phyloP scores from a whole-genome alignment of 2,888 invertebrate genomes.

The Meghimatium bilineatum region DNA sequence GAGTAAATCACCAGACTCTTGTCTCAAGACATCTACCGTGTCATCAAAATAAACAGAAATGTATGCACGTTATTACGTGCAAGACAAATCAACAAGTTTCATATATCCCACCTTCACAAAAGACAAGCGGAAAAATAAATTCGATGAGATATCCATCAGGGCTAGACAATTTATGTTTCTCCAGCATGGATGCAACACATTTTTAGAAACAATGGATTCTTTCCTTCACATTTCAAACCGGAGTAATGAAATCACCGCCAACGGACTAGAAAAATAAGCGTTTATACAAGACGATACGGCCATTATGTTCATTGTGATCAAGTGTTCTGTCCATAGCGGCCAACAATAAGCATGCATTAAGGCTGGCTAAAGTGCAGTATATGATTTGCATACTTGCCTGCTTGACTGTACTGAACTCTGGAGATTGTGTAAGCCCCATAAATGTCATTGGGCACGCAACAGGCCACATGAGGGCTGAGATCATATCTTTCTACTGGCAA shows the following conservation, averaged over 20 bases:
- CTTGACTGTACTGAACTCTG: constrained; percentile 21
- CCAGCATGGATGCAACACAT: no score
- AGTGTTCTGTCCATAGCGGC: constrained; percentile 11
- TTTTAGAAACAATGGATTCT: no score
- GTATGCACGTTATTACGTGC: no score
- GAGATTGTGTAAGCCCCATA: constrained; percentile 23
- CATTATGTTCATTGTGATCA: constrained; percentile 33
- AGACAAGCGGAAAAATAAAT: no score
- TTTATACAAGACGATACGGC: neutral
- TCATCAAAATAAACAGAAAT: no score
- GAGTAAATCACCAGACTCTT: no score
- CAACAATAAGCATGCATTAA: constrained; percentile 24
- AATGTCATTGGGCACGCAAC: neutral
- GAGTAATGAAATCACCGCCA: neutral
- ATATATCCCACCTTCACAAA: no score
- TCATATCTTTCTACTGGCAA: neutral
- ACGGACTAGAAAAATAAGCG: neutral
- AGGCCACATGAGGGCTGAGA: neutral
- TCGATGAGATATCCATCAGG: no score
- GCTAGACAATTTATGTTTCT: no score
- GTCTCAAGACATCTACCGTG: no score
- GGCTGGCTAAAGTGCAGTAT: neutral
- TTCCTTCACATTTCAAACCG: no score
- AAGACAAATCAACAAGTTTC: no score
- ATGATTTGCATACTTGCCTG: constrained; percentile 36